Percentiles rank a stretch among this genome's conserved stretches.
These are phyloP conservation scores for Sebastes steindachneri DNA, from an alignment of 2,797 vertebrate species.

Conservation along the genomic window DNA sequence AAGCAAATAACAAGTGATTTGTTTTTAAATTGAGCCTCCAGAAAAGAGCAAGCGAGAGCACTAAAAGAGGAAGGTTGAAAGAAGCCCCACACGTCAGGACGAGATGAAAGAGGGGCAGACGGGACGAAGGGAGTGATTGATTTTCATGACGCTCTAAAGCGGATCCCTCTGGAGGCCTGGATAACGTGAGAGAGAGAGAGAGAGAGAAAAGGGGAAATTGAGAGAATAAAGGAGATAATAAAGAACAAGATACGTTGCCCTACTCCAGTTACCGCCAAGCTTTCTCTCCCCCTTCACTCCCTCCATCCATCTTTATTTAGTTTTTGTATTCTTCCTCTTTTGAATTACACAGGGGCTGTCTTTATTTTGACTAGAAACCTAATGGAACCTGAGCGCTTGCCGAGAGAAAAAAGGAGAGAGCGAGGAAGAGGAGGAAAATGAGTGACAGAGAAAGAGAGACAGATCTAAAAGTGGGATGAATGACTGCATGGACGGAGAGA, in stretches of 20 bases:
- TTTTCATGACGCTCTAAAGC: constrained; percentile 79
- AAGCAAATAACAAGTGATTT: constrained; percentile 67
- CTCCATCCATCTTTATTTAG: constrained; percentile 36
- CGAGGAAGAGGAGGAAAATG: background rate
- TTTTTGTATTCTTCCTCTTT: constrained; percentile 33
- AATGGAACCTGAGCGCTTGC: constrained; percentile 53
- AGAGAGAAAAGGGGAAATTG: constrained; percentile 34
- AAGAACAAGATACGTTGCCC: constrained; percentile 60
- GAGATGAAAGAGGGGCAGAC: constrained; percentile 68
- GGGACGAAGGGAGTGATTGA: constrained; percentile 76
- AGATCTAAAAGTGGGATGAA: constrained; percentile 32
- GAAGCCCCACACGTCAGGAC: constrained; percentile 33
- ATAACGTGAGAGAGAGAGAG: constrained; percentile 46
- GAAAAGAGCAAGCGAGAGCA: constrained; percentile 57
- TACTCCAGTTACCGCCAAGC: constrained; percentile 58
- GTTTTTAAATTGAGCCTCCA: constrained; percentile 62
- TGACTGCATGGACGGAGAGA: constrained; percentile 20
- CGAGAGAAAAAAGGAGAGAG: constrained; percentile 5
- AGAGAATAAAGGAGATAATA: constrained; percentile 56
- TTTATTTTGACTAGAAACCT: constrained; percentile 49
- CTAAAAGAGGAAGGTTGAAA: constrained; percentile 51
- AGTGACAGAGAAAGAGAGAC: constrained; percentile 1
- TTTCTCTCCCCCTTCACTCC: constrained; percentile 28
- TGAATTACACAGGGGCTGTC: constrained; percentile 48
- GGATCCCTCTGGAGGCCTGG: constrained; percentile 72